phyloP scores from a whole-genome alignment of 1,140 invertebrate species.

The Caenorhabditis inopinata region DNA sequence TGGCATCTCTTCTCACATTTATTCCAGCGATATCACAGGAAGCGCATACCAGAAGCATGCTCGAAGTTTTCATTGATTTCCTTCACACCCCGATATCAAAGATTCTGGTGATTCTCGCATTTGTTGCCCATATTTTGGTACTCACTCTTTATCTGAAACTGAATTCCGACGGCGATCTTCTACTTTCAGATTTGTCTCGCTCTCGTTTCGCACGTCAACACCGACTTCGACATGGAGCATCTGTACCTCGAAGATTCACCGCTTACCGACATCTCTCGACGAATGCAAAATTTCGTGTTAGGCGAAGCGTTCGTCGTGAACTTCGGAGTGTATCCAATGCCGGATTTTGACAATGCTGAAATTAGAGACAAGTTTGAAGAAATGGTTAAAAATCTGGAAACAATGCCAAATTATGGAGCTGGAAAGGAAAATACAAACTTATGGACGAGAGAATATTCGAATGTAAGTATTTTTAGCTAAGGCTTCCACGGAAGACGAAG shows the following conservation, averaged over 20 bases:
- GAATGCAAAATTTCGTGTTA: conserved; percentile 61
- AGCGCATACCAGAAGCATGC: not conserved
- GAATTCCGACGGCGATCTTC: not conserved
- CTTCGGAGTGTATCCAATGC: conserved; percentile 57
- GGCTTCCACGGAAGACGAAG: too few relatives aligned
- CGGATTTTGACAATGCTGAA: conserved; percentile 51
- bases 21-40: not conserved
- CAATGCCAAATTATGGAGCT: conserved; percentile 54
- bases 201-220: conserved; percentile 60
- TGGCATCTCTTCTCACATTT: conserved; percentile 18
- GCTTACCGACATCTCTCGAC: conserved; percentile 58
- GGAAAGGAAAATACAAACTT: conserved; percentile 55
- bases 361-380: conserved; percentile 49
- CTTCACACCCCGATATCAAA: conserved; percentile 31
- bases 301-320: conserved; percentile 61
- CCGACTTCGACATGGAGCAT: conserved; percentile 64
- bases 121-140: conserved; percentile 46
- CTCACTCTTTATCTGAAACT: conserved; percentile 29
- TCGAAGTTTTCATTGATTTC: conserved; percentile 41
- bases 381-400: conserved; percentile 58
- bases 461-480: conserved; percentile 27
- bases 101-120: conserved; percentile 29
- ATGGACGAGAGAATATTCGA: conserved; percentile 58
- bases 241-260: conserved; percentile 58
- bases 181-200: conserved; percentile 50